These are phyloP conservation scores for Ascaphus truei DNA, from an alignment of 2,113 vertebrate genomes.

Conservation along the genomic window DNA sequence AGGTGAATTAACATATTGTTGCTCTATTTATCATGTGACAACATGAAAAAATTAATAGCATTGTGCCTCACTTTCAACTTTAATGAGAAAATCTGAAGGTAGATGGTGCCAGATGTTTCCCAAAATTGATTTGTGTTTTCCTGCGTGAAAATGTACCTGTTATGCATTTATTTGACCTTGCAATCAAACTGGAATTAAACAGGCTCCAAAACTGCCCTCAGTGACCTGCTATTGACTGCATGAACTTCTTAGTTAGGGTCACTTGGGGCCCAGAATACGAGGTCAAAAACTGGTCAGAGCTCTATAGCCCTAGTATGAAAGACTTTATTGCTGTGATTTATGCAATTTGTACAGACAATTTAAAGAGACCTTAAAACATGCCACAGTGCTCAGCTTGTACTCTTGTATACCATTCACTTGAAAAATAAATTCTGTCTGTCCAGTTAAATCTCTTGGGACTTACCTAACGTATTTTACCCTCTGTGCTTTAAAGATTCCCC, in stretches of 20 bases:
- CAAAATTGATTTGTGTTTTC: conserved; percentile 13
- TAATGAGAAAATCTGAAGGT: background rate
- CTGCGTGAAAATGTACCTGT: conserved; percentile 50
- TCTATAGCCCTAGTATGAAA: conserved; percentile 56
- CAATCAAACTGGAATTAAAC: conserved; percentile 67
- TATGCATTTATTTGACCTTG: conserved; percentile 59
- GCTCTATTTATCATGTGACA: no score
- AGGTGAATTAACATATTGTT: no score
- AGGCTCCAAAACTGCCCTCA: conserved; percentile 54
- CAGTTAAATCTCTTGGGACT: conserved; percentile 71
- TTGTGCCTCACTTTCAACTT: background rate
- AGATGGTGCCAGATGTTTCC: conserved; percentile 31
- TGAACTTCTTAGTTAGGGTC: conserved; percentile 90
- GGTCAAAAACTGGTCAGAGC: conserved; percentile 90
- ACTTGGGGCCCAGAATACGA: conserved; percentile 77
- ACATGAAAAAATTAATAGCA: background rate
- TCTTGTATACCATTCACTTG: conserved; percentile 58
- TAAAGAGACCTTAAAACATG: conserved; percentile 74
- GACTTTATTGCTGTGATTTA: conserved; percentile 90
- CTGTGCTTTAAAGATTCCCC: conserved; percentile 62
- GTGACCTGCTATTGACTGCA: conserved; percentile 93
- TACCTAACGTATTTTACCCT: conserved; percentile 75
- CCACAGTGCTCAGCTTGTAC: conserved; percentile 57
- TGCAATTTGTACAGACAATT: conserved; percentile 81
- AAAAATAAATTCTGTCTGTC: conserved; percentile 84